Evolutionary conservation across 2,113 vertebrate genomes (phyloP), one percentile per base, ranked within the genome.

Genomic region (Delphinus delphis): DNA sequence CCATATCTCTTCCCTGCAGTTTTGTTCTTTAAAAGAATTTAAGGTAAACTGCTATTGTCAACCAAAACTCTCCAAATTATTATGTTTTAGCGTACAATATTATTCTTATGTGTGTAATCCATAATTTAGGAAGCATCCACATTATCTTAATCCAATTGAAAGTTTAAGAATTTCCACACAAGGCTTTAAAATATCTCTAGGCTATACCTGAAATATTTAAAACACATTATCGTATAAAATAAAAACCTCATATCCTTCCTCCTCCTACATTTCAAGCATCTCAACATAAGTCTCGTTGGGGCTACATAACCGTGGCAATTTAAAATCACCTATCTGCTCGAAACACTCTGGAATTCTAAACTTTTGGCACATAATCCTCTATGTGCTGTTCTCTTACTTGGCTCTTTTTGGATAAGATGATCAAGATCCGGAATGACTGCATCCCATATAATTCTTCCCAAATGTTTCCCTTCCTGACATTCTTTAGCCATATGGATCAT

Each of bases 391-490:
- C 93, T 79, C 90, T 97, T 95, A 94, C 74, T 96, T 95, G 90
- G 20, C 89, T 97, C 4, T 94, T 86, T 31, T 79, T 73, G 77
- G 62, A 31, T 93, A 83, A 92, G 41, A 87, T 86, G 60, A 96
- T 70, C 86, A 83, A 97, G 53, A 87, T 96, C 83, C 80, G 36
- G 90, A 96, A 97, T 73, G 58, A 97, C 41, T 79, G 23, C 67
- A 4, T 86, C 71, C 92, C 84, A 21, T 92, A 47, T 95, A 85
- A 90, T 90, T 91, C 28, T 58, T 41, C 17, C 91, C 93, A 96
- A 97, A 96, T 33, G 95, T 97, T 97, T 96, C 88, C 91, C 63
- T 90, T 95, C 83, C 96, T 96, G 93, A 98, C 93, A 95, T 97
- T 97, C 95, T 77, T 98, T 79, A 96, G 41, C 50, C 96, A 96